Base-by-base conservation (phyloP, 1,140 invertebrate genomes). In the Camponotus vicinus region DNA sequence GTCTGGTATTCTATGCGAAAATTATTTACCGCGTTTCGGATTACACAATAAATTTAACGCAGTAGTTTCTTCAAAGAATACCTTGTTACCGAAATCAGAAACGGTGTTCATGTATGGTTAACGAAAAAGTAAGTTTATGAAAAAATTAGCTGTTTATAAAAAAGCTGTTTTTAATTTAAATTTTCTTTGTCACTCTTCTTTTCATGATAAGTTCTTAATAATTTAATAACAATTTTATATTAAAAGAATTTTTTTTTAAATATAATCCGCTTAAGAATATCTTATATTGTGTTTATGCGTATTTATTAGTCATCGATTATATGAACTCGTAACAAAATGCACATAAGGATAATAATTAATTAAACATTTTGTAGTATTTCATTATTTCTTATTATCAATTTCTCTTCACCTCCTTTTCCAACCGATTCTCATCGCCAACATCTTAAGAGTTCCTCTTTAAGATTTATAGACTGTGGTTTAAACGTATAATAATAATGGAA, bases 31-130 rank as follows among this genome's bases (percentile, higher is more conserved):
- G 7, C 18, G 27, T 61, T 63, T 75, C 18, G 27, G 27, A 57
- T 49, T 57, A 27, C 8, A 49, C n/a, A 73, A 73, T 34, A 18
- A 52, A 52, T 83, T 83, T 83, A 13, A 83, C n/a, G 11, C 1
- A 6, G 13, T 21, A 63, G 18, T 61, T 83, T 61, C 55, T 61
- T 37, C n/a, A 32, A n/a, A 13, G 21, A 75, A 70, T 57, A 49
- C 7, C 40, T 69, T 79, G 5, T n/a, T 37, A 67, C 34, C 18
- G 32, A 45, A 66, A 27, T 79, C 13, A 40, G 37, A 32, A 34
- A 67, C 13, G 15, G 3, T 52, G 2, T 13, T 67, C 11, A 52
- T 52, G 9, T 40, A 11, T 21, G 5, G 0, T 52, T 67, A 67
- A 67, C 15, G 3, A 9, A 37, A 0, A 61, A 76, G 42, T 40